Conservation (phyloP, 1,140 invertebrate genomes). For the Bombus superbus region DNA sequence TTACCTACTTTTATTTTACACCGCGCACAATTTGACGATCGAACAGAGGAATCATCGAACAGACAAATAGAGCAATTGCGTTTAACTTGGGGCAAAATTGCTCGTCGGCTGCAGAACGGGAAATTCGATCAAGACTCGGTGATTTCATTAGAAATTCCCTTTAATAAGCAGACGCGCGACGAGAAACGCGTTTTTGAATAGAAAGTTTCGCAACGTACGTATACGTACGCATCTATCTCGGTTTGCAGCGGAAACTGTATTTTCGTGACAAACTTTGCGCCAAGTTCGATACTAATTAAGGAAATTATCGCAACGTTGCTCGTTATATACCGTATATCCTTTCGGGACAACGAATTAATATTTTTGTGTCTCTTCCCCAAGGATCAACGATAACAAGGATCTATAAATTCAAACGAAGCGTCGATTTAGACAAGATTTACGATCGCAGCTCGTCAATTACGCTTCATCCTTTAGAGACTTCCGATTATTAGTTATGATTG, state of each 20-base stretch:
- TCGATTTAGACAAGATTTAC: constrained; percentile 1
- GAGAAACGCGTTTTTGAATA: background rate
- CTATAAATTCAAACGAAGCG: background rate
- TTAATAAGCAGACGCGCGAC: background rate
- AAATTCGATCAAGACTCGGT: background rate
- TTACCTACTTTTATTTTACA: background rate
- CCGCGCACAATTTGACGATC: background rate
- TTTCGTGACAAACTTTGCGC: background rate
- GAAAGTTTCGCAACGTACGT: background rate
- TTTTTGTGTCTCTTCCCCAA: too few species aligned
- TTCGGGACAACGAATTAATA: too few species aligned
- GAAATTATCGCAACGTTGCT: too few species aligned
- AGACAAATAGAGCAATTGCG: background rate
- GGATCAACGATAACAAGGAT: constrained; percentile 1
- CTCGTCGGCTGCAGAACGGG: background rate
- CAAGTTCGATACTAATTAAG: too few species aligned
- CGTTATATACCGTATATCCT: too few species aligned
- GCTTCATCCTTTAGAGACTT: background rate
- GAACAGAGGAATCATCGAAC: background rate
- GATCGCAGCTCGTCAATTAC: constrained; percentile 32
- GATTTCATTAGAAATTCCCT: background rate
- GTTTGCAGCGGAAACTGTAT: background rate
- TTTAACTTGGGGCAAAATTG: background rate
- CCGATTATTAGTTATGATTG: constrained; percentile 36
- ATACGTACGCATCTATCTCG: background rate